Base-by-base conservation (phyloP, 1,140 invertebrate species). In the Meteorus sp. region DNA sequence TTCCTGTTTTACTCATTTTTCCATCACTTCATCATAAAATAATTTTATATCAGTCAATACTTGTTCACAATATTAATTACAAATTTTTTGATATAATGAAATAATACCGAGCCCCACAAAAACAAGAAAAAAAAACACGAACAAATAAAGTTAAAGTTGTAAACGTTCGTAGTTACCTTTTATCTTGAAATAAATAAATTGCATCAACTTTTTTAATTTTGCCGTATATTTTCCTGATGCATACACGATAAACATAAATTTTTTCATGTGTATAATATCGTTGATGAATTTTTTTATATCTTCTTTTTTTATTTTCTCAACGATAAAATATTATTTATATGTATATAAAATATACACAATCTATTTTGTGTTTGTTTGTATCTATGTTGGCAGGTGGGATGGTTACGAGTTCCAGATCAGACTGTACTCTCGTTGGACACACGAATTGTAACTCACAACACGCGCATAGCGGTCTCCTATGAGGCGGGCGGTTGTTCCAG, bases 371-470 rank as follows among this genome's bases (percentile, higher is more conserved):
- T 5, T n/a, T n/a, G 15, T 39, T 5, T 4, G 15, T 44, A 52
- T 50, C 59, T 54, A 37, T 53, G 61, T 75, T 81, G 79, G 15
- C 76, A 95, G 93, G 91, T 95, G 20, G 92, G 90, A n/a, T 95
- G 93, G 93, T 84, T 95, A 65, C 85, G 89, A 67, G 90, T 89
- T 0, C 91, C 93, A 64, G 92, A 94, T 72, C 92, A 95, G 77
- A 94, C 92, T 9, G 90, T 95, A 22, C 81, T 95, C 13, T 91
- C 91, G 0, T 78, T 95, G 1, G 90, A 94, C 73, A 90, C 88
- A 13, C 84, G 87, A 27, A 90, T 94, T 17, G 91, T 95, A n/a
- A 93, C 92, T 1, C 91, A 94, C 78, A 94, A 93, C 76, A 85
- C 87, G 1, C 82, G 93, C 15, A 90, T 94, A 60, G 83, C 85